Evolutionary conservation across 2,113 vertebrate genomes (phyloP), one percentile per base, ranked within the genome.

Genomic region (Baryphthengus martii): DNA sequence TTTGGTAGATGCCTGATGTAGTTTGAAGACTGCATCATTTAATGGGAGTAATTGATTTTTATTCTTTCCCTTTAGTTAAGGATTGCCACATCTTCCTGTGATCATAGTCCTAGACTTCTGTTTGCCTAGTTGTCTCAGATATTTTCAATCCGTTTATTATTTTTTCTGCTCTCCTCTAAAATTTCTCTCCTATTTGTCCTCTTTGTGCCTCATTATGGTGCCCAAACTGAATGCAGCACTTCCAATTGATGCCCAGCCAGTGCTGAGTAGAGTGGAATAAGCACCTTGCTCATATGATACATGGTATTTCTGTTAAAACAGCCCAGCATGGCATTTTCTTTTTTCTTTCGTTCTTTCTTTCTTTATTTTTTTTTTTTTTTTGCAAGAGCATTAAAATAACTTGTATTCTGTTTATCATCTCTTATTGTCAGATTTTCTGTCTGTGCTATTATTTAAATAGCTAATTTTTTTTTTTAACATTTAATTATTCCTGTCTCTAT

Each of bases 221-320:
- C 95, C 96, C 96, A 97, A 95, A 95, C 93, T 96, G 96, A 97
- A 75, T 76, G 95, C 95, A 96, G 96, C 96, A 96, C 90, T 94
- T 92, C 96, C 96, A 96, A 93, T 93, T 96, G 96, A 96, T 96
- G 96, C 88, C 95, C 94, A 96, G 93, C 96, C 96, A 96, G 96
- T 96, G 95, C 90, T 96, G 96, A 95, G 90, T 96, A 96, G 95
- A 96, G 88, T 96, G 95, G 96, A 95, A 96, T 97, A 97, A 97
- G 90, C 95, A 96, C 92, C 95, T 96, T 96, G 95, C 93, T 97
- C 95, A 96, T 97, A 93, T 96, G 93, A 96, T 79, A 95, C 92
- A 96, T 97, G 96, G 95, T 94, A 96, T 94, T 96, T 96, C 95
- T 90, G 95, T 96, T 96, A 96, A 95, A 96, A 95, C 95, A 96